Evolutionary conservation across 2,797 vertebrate genomes (phyloP).

Genomic region (Crenichthys baileyi): DNA sequence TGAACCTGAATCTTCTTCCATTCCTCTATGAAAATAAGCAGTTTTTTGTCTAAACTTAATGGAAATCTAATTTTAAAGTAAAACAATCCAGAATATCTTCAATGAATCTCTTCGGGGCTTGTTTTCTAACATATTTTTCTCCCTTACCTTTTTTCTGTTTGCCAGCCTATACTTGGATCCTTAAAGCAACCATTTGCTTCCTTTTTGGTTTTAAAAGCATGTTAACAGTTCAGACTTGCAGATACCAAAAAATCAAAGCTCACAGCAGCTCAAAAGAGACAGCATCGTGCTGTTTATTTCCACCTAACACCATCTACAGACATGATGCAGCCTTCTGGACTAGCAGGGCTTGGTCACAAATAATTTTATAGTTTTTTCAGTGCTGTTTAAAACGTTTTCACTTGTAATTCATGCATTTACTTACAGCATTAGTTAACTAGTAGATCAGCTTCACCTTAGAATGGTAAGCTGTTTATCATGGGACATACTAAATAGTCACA

Average conservation of each 20-base stretch:
- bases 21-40: not conserved
- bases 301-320: too few relatives aligned
- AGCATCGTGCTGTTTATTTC: too few relatives aligned
- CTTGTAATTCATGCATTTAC: not conserved
- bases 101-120: not conserved
- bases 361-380: not conserved
- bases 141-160: not conserved
- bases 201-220: not conserved
- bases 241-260: not conserved
- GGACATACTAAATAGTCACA: too few relatives aligned
- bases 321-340: too few relatives aligned
- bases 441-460: not conserved
- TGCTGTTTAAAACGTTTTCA: not conserved
- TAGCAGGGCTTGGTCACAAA: not conserved
- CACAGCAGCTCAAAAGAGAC: not conserved
- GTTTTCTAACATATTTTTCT: not conserved
- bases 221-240: not conserved
- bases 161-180: not conserved
- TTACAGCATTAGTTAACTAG: not conserved
- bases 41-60: not conserved
- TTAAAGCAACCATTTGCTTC: not conserved
- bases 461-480: too few relatives aligned
- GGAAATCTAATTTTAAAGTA: not conserved
- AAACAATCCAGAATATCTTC: not conserved
- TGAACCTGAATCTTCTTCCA: not conserved